Evolutionary conservation across 1,140 invertebrate genomes (phyloP), one percentile per base, ranked within the genome.

Genomic region (Caenorhabditis inopinata): DNA sequence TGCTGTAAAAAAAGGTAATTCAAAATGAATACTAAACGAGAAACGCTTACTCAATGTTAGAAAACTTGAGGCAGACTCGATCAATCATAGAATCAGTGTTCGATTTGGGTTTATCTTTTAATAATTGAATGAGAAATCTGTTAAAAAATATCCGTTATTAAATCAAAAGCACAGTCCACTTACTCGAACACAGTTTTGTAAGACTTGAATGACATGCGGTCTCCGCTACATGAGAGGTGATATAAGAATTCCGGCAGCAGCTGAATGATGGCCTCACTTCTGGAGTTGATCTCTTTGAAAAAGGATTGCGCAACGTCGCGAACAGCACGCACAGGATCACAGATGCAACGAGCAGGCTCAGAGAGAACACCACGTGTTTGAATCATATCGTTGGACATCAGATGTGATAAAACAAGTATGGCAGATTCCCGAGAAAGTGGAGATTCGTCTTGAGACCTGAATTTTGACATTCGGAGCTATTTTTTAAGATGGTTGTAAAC

Each of bases 321-420:
- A 2, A 68, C 58, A 38, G 29, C 3, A 6, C 58, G 58, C 18
- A 7, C n/a, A 0, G 29, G 4, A 21, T 68, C 58, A 11, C 58
- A 42, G 11, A 68, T 38, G 9, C 29, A 68, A 21, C 58, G 58
- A 2, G 58, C 58, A 11, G 58, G n/a, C 9, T 68, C 58, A 5
- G 58, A 68, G 29, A 68, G 58, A 38, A 68, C 25, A 38, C 58
- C 58, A 11, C 58, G 29, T 2, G 58, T 68, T 42, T 68, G 58
- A 38, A 68, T 68, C 58, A 68, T 68, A 38, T 68, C 58, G 12
- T 68, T 68, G 0, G 58, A 68, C 58, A 68, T 68, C 1, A 68
- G n/a, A 38, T 68, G 58, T 5, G 58, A 38, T 9, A 68, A 38
- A 21, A 68, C 58, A 9, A 68, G 32, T 16, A 68, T 18, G 0